phyloP scores from a whole-genome alignment of 2,113 vertebrate species.

The Petroica traversi region DNA sequence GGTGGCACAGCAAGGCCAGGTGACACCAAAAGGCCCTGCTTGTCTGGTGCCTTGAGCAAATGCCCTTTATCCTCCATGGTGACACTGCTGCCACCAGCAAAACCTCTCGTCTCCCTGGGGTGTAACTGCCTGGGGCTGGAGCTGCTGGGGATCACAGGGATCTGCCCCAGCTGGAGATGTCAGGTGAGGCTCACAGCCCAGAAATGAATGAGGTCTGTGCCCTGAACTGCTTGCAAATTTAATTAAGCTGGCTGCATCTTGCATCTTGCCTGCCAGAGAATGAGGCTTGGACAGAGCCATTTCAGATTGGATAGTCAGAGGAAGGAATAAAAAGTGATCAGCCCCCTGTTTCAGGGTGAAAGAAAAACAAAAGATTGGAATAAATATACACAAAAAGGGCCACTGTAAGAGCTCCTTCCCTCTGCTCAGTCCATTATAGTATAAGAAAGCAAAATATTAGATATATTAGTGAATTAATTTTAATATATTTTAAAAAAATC shows the following conservation, averaged over 20 bases:
- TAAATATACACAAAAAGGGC: neutral
- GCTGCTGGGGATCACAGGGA: neutral
- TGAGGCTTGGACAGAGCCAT: neutral
- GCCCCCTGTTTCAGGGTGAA: neutral
- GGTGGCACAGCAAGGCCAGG: accelerated
- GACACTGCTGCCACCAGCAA: accelerated
- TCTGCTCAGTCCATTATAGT: neutral
- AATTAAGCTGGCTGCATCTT: neutral
- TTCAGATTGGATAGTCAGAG: too few relatives aligned
- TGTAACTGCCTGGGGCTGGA: accelerated
- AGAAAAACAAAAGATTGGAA: neutral
- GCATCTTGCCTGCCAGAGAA: neutral
- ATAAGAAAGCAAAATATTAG: neutral
- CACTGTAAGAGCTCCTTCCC: neutral
- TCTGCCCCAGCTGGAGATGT: neutral
- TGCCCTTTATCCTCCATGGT: neutral
- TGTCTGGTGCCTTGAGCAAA: neutral
- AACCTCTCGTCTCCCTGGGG: accelerated
- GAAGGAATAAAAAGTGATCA: neutral
- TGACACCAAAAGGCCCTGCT: accelerated
- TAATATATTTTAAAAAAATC: neutral
- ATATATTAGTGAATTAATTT: neutral
- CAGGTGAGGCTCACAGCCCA: neutral
- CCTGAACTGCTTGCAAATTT: neutral
- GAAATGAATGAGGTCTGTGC: neutral